Evolutionary conservation across 1,140 invertebrate species (phyloP).

Genomic region (Acromyrmex heyeri): DNA sequence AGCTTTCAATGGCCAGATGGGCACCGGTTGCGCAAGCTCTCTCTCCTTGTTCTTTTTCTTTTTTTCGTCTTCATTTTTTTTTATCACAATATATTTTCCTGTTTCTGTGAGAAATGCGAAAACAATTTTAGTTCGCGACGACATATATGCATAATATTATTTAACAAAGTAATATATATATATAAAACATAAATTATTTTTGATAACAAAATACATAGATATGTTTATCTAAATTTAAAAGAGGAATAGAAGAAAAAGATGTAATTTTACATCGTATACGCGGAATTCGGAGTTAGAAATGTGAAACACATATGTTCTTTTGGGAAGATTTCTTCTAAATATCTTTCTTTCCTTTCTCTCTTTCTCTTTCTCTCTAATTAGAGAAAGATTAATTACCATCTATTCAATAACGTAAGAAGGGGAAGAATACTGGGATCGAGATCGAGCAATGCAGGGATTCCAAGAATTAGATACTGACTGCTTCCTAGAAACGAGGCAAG

Average conservation of each 20-base stretch:
- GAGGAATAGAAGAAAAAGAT: background rate
- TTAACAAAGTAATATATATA: background rate
- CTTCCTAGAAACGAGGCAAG: conserved; percentile 27
- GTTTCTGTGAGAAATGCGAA: background rate
- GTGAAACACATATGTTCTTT: conserved; percentile 39
- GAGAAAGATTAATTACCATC: conserved; percentile 59
- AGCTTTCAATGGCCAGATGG: conserved; percentile 77
- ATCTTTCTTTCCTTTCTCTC: background rate
- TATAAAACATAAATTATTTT: background rate
- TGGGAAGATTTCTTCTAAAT: background rate
- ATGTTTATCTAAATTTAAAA: background rate
- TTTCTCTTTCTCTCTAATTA: background rate
- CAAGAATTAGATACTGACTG: conserved; percentile 31
- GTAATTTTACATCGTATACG: background rate
- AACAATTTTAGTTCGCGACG: background rate
- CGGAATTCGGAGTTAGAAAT: conserved; percentile 46
- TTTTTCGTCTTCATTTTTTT: background rate
- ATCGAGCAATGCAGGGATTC: background rate
- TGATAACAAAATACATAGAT: background rate
- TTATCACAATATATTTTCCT: background rate
- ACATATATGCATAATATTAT: background rate
- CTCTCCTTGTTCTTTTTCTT: background rate
- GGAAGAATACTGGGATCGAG: background rate
- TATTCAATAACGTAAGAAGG: conserved; percentile 27
- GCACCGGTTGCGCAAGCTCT: conserved; percentile 73